These are phyloP conservation scores for Tragelaphus strepsiceros DNA, from an alignment of 2,113 vertebrate genomes.

Conservation along the genomic window DNA sequence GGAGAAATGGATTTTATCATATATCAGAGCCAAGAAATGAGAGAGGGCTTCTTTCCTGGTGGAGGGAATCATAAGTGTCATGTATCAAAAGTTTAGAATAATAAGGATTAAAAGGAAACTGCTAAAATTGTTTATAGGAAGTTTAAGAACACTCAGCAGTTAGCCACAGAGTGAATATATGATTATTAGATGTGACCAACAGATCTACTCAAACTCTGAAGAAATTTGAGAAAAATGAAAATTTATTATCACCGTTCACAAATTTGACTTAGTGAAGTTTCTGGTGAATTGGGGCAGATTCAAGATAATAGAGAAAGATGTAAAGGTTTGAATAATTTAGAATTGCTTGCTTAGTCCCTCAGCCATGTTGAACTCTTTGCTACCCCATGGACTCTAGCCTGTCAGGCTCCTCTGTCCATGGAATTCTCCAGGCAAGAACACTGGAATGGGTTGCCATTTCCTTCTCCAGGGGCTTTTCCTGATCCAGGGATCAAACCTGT, in stretches of 20 bases:
- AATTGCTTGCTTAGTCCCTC: not conserved
- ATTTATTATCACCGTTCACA: not conserved
- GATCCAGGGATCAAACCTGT: not conserved
- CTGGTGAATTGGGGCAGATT: not conserved
- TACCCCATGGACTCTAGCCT: not conserved
- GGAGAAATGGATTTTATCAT: not conserved
- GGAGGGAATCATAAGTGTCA: not conserved
- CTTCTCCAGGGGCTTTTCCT: not conserved
- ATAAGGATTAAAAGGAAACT: not conserved
- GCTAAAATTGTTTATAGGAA: not conserved
- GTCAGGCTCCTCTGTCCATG: not conserved
- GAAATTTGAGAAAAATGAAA: conserved; percentile 6
- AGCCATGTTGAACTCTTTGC: not conserved
- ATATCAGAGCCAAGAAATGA: not conserved
- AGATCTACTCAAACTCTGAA: not conserved
- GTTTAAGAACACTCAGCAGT: not conserved
- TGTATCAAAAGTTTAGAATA: not conserved
- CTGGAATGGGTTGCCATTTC: not conserved
- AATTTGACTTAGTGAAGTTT: not conserved
- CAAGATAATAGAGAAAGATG: conserved; percentile 15
- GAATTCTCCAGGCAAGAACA: not conserved
- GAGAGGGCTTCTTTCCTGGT: not conserved
- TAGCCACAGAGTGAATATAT: not conserved
- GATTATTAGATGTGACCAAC: not conserved
- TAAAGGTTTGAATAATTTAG: not conserved